Evolutionary conservation across 30 jellyfish, hydroid and myxozoan genomes (phyloP), one percentile per base, ranked within the genome.

Genomic region (Chrysaora quinquecirrha): DNA sequence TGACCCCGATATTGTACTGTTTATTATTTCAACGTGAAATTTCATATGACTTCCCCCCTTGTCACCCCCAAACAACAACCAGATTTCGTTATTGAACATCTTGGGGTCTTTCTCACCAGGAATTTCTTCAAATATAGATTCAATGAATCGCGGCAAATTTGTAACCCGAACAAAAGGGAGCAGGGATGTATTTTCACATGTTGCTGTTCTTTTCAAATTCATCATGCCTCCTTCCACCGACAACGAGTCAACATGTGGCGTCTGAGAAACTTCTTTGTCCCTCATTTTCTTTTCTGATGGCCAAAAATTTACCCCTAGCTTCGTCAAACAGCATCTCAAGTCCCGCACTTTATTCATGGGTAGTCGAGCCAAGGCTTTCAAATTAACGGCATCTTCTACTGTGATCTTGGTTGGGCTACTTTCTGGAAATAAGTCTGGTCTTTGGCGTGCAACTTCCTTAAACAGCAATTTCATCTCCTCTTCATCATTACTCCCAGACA

Each of bases 361-460:
- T 7, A 70, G 71, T 21, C 82, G 64, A 18, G 82, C 71, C 10
- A 70, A 33, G n/a, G 82, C 82, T 46, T 70, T 70, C n/a, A n/a
- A n/a, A n/a, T n/a, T n/a, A n/a, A n/a, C n/a, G n/a, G n/a, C n/a
- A n/a, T n/a, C n/a, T n/a, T n/a, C n/a, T n/a, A n/a, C n/a, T n/a
- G n/a, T n/a, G n/a, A n/a, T n/a, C n/a, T n/a, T n/a, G n/a, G n/a
- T 60, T 10, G 33, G 72, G 12, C 10, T n/a, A 60, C 28, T 21
- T 58, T 10, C 20, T 58, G 4, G 25, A 7, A n/a, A 4, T 24
- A 58, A 16, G 20, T 58, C 30, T 58, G 30, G 71, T 58, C 11
- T 58, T 58, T 16, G 71, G 11, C 25, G 30, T 7, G 30, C 30
- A 16, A 16, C 20, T 24, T 56, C 71, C 7, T n/a, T 24, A 23